Evolutionary conservation across 2,888 invertebrate genomes (phyloP), one percentile per base, ranked within the genome.

Genomic region (Apotomis betuletana): DNA sequence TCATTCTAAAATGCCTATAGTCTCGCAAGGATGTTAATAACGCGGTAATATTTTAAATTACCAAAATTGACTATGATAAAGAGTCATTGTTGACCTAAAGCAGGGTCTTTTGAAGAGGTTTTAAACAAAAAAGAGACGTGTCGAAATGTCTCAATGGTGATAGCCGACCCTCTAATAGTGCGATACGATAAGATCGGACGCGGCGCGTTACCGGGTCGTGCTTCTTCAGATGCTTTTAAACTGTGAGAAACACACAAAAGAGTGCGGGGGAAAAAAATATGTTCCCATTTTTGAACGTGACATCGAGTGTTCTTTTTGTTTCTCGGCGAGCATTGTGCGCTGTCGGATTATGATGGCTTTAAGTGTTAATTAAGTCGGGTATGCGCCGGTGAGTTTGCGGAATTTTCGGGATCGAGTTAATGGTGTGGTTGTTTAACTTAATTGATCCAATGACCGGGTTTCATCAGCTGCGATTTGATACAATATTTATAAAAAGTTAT

Each of bases 231-330:
- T 88, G 87, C 86, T 81, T 87, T 83, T 83, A 85, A 88, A 86
- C 90, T 92, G 90, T 92, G 91, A 92, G 92, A 93, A 91, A 91
- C 86, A 87, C 84, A 90, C 90, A 91, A 92, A 91, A 89, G 90
- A 76, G 81, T 77, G 80, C 83, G 88, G 89, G 41, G 90, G 90
- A 90, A 90, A 85, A 87, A 86, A 89, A 89, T 90, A 87, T 90
- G 87, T 86, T 87, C 85, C 82, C 85, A 83, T 85, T 84, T 87
- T 83, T 79, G 83, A 83, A 93, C 91, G 91, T 92, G 92, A 92
- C 91, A 87, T 88, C 86, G 86, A 90, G 90, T 86, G 86, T 62
- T 74, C 85, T 87, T 90, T 90, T 90, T 88, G 85, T 85, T 82
- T 83, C 77, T 74, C 74, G 82, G 83, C 67, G 54, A 49, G 68